Conservation (phyloP, 2,797 vertebrate species). For the Serranus cabrilla region DNA sequence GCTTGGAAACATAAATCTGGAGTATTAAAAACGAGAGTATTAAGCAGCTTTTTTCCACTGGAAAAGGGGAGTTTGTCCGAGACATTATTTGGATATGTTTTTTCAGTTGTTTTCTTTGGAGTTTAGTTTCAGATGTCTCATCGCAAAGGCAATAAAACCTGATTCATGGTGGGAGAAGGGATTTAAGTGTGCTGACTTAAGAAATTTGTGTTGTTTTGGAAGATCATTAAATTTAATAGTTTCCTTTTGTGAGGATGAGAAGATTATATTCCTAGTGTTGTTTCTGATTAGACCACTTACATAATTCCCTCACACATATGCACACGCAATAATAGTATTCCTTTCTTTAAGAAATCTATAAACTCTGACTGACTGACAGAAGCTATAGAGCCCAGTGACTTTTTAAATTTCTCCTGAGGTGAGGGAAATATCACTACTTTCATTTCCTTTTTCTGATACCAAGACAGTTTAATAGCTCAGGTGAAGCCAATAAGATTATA, state of each 20-base stretch:
- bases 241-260: constrained; percentile 62
- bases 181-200: constrained; percentile 58
- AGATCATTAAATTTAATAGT: constrained; percentile 60
- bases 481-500: constrained; percentile 20
- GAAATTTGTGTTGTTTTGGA: constrained; percentile 63
- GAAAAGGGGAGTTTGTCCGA: constrained; percentile 41
- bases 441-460: neutral
- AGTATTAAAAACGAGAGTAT: constrained; percentile 28
- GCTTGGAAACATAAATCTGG: constrained; percentile 52
- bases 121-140: constrained; percentile 45
- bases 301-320: constrained; percentile 10
- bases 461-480: neutral
- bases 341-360: constrained; percentile 25
- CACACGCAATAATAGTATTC: constrained; percentile 6
- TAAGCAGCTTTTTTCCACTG: constrained; percentile 26
- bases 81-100: constrained; percentile 49
- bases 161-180: constrained; percentile 46
- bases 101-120: constrained; percentile 51
- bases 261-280: constrained; percentile 46
- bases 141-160: constrained; percentile 61
- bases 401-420: neutral
- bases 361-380: constrained; percentile 6
- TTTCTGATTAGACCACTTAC: constrained; percentile 50
- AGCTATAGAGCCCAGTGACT: neutral
- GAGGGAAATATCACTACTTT: neutral